These are phyloP conservation scores for Aspiorhynchus laticeps DNA, from an alignment of 2,113 vertebrate genomes.

Conservation along the genomic window DNA sequence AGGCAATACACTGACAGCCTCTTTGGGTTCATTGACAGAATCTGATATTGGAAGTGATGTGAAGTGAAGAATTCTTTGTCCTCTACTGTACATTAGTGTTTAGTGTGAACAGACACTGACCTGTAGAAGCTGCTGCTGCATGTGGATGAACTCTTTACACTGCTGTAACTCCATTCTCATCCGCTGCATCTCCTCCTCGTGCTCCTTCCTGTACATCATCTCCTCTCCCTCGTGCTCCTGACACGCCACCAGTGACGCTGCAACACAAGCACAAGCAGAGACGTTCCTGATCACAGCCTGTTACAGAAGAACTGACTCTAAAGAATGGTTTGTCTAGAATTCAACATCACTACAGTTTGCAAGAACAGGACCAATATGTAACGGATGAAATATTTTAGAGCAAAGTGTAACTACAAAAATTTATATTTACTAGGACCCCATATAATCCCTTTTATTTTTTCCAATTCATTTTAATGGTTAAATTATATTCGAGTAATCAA, in stretches of 20 bases:
- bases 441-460: too few species aligned
- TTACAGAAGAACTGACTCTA: not conserved
- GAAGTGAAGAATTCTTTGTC: too few species aligned
- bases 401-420: too few species aligned
- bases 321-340: not conserved
- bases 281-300: not conserved
- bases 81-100: too few species aligned
- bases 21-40: not conserved
- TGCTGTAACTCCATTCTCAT: constrained; percentile 90
- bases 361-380: not conserved
- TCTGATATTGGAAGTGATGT: too few species aligned
- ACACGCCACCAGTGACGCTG: constrained; percentile 83
- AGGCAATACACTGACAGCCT: not conserved
- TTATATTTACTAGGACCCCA: too few species aligned
- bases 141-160: constrained; percentile 94
- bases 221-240: constrained; percentile 64
- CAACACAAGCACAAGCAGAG: too few species aligned
- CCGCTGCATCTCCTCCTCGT: constrained; percentile 88
- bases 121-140: constrained; percentile 93
- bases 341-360: not conserved
- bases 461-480: too few species aligned
- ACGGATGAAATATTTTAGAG: too few species aligned
- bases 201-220: constrained; percentile 83
- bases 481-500: too few species aligned
- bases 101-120: constrained; percentile 65